phyloP scores from a whole-genome alignment of 1,140 invertebrate species.

The Ceratoteleas bidentatus region DNA sequence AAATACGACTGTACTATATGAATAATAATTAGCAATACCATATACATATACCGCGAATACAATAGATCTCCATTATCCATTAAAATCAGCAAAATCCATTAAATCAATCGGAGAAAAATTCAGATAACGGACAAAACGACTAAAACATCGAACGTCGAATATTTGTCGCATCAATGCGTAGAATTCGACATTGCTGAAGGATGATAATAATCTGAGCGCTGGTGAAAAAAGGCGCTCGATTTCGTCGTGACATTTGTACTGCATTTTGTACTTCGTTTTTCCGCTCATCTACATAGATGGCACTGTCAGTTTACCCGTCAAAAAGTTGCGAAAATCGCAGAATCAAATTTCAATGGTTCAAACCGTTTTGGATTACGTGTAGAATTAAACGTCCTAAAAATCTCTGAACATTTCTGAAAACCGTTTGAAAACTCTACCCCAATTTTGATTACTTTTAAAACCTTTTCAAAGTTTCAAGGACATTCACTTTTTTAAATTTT shows the following conservation, averaged over 20 bases:
- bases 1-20: conserved; percentile 12
- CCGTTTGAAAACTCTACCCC: too few relatives aligned
- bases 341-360: too few relatives aligned
- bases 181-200: neutral
- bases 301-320: neutral
- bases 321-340: too few relatives aligned
- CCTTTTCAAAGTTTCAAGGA: too few relatives aligned
- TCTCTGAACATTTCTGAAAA: too few relatives aligned
- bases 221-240: neutral
- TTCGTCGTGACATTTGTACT: conserved; percentile 14
- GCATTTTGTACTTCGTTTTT: conserved; percentile 31
- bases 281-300: conserved; percentile 16
- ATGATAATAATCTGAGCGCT: too few relatives aligned
- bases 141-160: conserved; percentile 20
- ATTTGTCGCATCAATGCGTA: conserved; percentile 29
- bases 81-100: neutral
- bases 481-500: too few relatives aligned
- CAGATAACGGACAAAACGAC: too few relatives aligned
- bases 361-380: too few relatives aligned
- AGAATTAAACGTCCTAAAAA: too few relatives aligned
- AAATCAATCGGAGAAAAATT: neutral
- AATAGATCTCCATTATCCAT: too few relatives aligned
- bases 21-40: neutral
- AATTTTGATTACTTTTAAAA: too few relatives aligned
- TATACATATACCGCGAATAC: neutral